These are phyloP conservation scores for Meandrina meandrites DNA, from an alignment of 92 coral and sea anemone species.

Conservation along the genomic window DNA sequence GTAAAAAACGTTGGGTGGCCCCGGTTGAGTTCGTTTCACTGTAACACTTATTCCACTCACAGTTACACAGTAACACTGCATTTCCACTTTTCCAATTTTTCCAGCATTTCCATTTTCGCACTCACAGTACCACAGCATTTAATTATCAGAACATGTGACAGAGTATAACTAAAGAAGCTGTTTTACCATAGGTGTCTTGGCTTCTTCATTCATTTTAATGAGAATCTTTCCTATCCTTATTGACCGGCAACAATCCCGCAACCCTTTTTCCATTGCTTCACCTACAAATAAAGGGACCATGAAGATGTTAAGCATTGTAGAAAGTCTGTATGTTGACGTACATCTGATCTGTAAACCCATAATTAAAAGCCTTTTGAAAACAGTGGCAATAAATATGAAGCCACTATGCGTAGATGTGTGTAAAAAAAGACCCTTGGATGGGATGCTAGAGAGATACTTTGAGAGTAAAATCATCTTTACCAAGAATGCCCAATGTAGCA, in stretches of 20 bases:
- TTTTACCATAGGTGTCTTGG: conserved; percentile 73
- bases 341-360: neutral
- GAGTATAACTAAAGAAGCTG: neutral
- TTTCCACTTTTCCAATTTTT: no score
- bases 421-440: no score
- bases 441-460: no score
- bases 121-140: no score
- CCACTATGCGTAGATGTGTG: no score
- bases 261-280: conserved; percentile 99
- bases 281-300: conserved; percentile 47
- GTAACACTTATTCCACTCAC: neutral
- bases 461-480: no score
- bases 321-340: neutral
- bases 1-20: no score
- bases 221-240: conserved; percentile 97
- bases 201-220: conserved; percentile 78
- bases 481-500: no score
- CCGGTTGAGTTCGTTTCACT: no score
- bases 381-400: no score
- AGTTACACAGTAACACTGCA: neutral
- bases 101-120: no score
- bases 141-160: neutral
- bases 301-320: neutral
- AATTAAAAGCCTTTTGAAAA: neutral
- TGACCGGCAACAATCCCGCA: conserved; percentile 96